Conservation (phyloP, 1,140 invertebrate species). For the Pseudomyrmex gracilis region DNA sequence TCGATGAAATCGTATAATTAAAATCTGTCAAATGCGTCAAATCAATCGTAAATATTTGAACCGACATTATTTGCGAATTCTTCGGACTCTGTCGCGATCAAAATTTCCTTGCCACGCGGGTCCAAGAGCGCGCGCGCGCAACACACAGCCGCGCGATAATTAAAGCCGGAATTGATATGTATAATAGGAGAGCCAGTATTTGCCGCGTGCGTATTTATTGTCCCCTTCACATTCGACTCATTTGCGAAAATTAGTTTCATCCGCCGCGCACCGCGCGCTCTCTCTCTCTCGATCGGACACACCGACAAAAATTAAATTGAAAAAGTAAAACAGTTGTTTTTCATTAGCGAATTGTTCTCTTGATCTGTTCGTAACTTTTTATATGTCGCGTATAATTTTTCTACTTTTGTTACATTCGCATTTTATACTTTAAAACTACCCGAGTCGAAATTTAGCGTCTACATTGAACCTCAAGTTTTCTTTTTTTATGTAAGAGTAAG, state of each 20-base stretch:
- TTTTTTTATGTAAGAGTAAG: too few species aligned
- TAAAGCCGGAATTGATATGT: constrained; percentile 40
- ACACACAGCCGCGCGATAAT: constrained; percentile 28
- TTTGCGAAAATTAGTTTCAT: constrained; percentile 36
- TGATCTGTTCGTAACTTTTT: too few species aligned
- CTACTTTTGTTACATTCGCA: too few species aligned
- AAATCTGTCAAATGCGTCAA: constrained; percentile 59
- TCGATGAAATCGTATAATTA: constrained; percentile 67
- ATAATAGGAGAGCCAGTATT: constrained; percentile 29
- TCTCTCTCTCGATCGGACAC: not conserved
- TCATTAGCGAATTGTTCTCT: not conserved
- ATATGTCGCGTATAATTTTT: too few species aligned
- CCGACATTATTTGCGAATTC: constrained; percentile 61
- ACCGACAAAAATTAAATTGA: not conserved
- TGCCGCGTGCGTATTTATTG: constrained; percentile 5
- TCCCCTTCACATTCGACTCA: constrained; percentile 31
- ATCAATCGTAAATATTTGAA: constrained; percentile 62
- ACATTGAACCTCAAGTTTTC: too few species aligned
- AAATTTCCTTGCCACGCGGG: constrained; percentile 44
- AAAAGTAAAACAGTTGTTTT: constrained; percentile 1
- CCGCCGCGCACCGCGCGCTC: too few species aligned
- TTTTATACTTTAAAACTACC: too few species aligned
- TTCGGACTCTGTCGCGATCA: constrained; percentile 17
- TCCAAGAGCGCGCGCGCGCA: not conserved
- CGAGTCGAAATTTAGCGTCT: too few species aligned